These are phyloP conservation scores for Onychomys torridus DNA, from an alignment of 2,797 vertebrate species.

Conservation along the genomic window DNA sequence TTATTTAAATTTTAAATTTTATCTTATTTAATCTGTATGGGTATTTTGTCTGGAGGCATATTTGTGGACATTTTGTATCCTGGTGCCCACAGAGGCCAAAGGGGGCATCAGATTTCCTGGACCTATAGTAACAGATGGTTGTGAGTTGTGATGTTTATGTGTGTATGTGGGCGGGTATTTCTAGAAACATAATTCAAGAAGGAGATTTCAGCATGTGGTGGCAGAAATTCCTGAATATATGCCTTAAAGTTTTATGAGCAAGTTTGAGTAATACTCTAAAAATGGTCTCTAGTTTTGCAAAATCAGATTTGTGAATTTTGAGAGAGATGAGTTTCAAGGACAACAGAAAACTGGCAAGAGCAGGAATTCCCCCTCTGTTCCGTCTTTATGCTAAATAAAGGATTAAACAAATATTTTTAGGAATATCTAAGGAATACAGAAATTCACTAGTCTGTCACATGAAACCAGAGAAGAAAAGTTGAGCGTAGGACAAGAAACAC, in stretches of 20 bases:
- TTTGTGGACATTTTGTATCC: background rate
- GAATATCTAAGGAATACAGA: background rate
- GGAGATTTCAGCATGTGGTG: background rate
- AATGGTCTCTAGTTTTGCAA: constrained; percentile 8
- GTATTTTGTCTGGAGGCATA: background rate
- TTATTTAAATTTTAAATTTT: background rate
- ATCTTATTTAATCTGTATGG: background rate
- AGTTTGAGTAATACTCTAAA: background rate
- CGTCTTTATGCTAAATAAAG: constrained; percentile 44
- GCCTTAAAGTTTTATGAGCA: background rate
- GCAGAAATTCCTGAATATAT: constrained; percentile 22
- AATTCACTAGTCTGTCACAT: background rate
- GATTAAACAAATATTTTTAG: background rate
- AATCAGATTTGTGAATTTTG: background rate
- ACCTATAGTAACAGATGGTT: background rate
- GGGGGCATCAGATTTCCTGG: background rate
- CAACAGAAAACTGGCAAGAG: background rate
- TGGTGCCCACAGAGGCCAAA: background rate
- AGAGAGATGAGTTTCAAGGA: background rate
- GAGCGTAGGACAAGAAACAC: background rate
- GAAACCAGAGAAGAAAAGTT: background rate
- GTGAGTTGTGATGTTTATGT: background rate
- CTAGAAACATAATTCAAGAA: background rate
- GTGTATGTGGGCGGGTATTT: background rate
- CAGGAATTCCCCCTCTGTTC: background rate